These are phyloP conservation scores for Venusia cambrica DNA, from an alignment of 2,888 invertebrate species.

Conservation along the genomic window DNA sequence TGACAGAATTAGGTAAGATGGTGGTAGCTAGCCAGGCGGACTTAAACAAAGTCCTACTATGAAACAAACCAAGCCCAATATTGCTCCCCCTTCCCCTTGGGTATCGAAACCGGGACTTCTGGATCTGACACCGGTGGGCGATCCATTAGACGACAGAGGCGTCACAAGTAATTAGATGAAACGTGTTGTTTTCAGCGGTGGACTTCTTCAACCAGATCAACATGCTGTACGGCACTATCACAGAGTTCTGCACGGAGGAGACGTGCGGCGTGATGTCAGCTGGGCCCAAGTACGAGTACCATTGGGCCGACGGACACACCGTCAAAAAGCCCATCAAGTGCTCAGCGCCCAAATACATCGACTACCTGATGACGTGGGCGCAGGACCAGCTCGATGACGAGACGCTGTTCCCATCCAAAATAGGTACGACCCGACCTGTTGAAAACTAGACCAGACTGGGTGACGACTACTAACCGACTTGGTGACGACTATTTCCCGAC, in stretches of 20 bases:
- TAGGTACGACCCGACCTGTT: constrained; percentile 66
- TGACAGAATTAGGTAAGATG: too few relatives aligned
- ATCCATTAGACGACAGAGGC: too few relatives aligned
- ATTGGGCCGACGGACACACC: constrained; percentile 99
- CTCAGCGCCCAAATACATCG: constrained; percentile 99
- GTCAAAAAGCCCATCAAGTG: constrained; percentile 99
- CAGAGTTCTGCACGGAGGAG: constrained; percentile 99
- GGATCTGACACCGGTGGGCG: too few relatives aligned
- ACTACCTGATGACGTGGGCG: constrained; percentile 99
- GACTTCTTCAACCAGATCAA: constrained; percentile 99
- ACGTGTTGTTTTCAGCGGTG: constrained; percentile 88
- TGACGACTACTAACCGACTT: too few relatives aligned
- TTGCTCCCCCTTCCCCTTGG: too few relatives aligned
- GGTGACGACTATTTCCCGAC: too few relatives aligned
- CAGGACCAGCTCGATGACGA: constrained; percentile 99
- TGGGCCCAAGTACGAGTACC: constrained; percentile 99
- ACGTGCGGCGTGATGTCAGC: constrained; percentile 99
- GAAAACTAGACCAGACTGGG: background rate
- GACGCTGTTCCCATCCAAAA: constrained; percentile 98
- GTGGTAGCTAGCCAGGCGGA: too few relatives aligned
- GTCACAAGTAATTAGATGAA: too few relatives aligned
- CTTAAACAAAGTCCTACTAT: too few relatives aligned
- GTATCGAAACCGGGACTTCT: too few relatives aligned
- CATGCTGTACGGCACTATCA: constrained; percentile 99
- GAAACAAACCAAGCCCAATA: too few relatives aligned